Conservation (phyloP, 2,797 vertebrate genomes). For the Cichlasoma orientale region DNA sequence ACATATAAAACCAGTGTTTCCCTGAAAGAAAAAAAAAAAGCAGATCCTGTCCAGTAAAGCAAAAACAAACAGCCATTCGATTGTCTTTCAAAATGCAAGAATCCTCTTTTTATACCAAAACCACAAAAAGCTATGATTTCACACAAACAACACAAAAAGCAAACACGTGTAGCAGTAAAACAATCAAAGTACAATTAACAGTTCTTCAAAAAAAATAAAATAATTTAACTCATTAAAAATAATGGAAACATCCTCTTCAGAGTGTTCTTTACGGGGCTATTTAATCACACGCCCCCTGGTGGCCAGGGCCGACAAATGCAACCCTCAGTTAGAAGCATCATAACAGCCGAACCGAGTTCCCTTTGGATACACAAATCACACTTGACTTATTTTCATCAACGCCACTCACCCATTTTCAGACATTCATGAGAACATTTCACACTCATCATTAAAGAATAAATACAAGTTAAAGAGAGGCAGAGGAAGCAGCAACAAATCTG, state of each 20-base stretch:
- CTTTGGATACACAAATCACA: slow-evolving; percentile 41
- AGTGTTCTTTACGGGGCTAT: slow-evolving; percentile 61
- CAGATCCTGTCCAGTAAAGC: neutral
- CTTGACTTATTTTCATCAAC: slow-evolving; percentile 40
- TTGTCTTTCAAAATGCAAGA: slow-evolving; percentile 61
- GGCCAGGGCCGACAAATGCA: slow-evolving; percentile 28
- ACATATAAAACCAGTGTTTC: neutral
- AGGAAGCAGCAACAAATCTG: slow-evolving; percentile 34
- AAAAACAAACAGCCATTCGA: slow-evolving; percentile 28
- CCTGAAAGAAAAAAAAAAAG: neutral
- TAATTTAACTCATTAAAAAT: slow-evolving; percentile 68
- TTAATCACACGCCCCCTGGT: slow-evolving; percentile 63
- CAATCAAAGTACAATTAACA: slow-evolving; percentile 68
- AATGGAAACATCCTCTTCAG: slow-evolving; percentile 65
- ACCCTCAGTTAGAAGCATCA: slow-evolving; percentile 68
- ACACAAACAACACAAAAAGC: slow-evolving; percentile 46
- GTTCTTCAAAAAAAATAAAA: slow-evolving; percentile 62
- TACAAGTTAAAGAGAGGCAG: slow-evolving; percentile 19
- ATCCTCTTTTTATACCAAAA: slow-evolving; percentile 34
- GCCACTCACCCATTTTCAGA: slow-evolving; percentile 48
- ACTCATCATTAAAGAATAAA: slow-evolving; percentile 73
- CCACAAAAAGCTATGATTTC: slow-evolving; percentile 46
- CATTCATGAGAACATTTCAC: slow-evolving; percentile 64
- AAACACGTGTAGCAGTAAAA: slow-evolving; percentile 51
- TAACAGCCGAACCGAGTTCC: slow-evolving; percentile 63